Percentiles rank a stretch among this genome's conserved stretches.
These are phyloP conservation scores for Thryonomys swinderianus DNA, from an alignment of 2,113 vertebrate genomes.

Conservation along the genomic window DNA sequence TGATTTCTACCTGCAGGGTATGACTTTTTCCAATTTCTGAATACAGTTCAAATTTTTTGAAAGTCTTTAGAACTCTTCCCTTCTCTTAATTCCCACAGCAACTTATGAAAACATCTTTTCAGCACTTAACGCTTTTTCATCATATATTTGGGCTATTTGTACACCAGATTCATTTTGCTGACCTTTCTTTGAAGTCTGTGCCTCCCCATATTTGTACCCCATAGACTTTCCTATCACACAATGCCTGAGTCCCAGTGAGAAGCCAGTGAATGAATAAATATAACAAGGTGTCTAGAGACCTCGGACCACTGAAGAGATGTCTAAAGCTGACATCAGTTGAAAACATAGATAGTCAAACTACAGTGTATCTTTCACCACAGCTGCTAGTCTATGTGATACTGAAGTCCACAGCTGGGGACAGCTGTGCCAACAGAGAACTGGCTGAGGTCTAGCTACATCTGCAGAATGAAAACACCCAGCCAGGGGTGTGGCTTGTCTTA, in stretches of 20 bases:
- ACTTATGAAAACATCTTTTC: background rate
- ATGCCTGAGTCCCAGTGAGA: background rate
- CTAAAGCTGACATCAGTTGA: slow-evolving; percentile 8
- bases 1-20: background rate
- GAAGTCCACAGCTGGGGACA: slow-evolving; percentile 72
- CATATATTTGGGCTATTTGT: background rate
- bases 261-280: slow-evolving; percentile 43
- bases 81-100: background rate
- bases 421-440: slow-evolving; percentile 66
- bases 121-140: background rate
- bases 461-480: slow-evolving; percentile 48
- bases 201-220: background rate
- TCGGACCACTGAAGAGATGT: background rate
- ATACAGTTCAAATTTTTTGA: background rate
- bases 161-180: background rate
- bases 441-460: slow-evolving; percentile 53
- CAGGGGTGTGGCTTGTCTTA: slow-evolving; percentile 19
- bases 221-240: background rate
- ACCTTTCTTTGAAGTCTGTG: background rate
- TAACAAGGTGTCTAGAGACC: slow-evolving; percentile 14
- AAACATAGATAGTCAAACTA: slow-evolving; percentile 36
- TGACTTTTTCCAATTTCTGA: background rate
- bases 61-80: background rate
- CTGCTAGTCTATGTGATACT: slow-evolving; percentile 45
- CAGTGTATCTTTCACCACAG: slow-evolving; percentile 39